Evolutionary conservation across 2,888 invertebrate genomes (phyloP).

Genomic region (Gasteruption jaculator): DNA sequence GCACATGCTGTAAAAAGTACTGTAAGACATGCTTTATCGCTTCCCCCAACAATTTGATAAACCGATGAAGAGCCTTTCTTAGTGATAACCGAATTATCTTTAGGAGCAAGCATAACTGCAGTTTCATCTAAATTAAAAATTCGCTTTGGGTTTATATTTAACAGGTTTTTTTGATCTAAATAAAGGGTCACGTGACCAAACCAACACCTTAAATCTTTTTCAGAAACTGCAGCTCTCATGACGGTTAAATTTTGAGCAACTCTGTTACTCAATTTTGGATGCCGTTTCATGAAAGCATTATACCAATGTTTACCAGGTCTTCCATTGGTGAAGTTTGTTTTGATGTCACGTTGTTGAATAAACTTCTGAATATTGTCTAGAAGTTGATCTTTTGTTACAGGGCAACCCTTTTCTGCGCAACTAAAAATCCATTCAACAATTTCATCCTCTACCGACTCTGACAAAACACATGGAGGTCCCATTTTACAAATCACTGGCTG

Average conservation of each 20-base stretch:
- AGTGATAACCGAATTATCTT: constrained; percentile 27
- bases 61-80: constrained; percentile 20
- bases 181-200: constrained; percentile 23
- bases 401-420: constrained; percentile 21
- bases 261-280: constrained; percentile 10
- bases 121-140: constrained; percentile 33
- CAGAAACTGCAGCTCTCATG: constrained; percentile 24
- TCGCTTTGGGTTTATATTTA: constrained; percentile 20
- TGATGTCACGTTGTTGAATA: not conserved
- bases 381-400: constrained; percentile 22
- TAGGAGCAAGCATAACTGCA: constrained; percentile 26
- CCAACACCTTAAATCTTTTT: constrained; percentile 24
- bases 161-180: constrained; percentile 17
- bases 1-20: constrained; percentile 9
- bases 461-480: too few species aligned
- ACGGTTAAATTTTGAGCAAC: constrained; percentile 15
- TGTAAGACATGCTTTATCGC: constrained; percentile 21
- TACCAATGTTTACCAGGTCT: constrained; percentile 20
- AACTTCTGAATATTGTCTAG: constrained; percentile 15
- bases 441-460: constrained; percentile 21
- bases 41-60: constrained; percentile 25
- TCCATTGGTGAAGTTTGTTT: constrained; percentile 19
- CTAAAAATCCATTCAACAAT: constrained; percentile 25
- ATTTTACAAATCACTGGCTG: too few species aligned
- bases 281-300: constrained; percentile 16